Base-by-base conservation (phyloP, 2,888 invertebrate genomes). In the Choristoneura rosaceana region DNA sequence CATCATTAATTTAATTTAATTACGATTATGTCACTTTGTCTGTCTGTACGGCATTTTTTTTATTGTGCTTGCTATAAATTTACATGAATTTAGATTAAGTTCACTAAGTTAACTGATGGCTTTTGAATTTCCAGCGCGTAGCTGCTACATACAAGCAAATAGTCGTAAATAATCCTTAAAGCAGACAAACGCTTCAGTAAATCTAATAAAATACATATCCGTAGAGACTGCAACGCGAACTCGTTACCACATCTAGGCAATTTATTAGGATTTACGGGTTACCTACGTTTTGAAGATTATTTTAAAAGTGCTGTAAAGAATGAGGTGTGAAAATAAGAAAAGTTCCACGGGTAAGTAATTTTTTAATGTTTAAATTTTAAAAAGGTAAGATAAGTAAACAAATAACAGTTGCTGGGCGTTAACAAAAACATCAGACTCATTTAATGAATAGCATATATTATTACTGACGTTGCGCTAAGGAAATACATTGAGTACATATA, bases 181-280 rank as follows among this genome's bases (percentile, higher is more conserved):
- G 77, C 80, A 78, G 81, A 79, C 79, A 78, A 85, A 85, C 81
- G 81, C 83, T 88, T 84, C 80, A 80, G 80, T 79, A 80, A 85
- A 83, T 81, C 83, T 86, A 85, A 87, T 86, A 88, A 87, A 85
- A 85, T 84, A 85, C 82, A 83, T 82, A 84, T 84, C 84, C 84
- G 81, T 78, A 76, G 84, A 84, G 84, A 87, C 81, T 86, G 86
- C 85, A 84, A 76, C 78, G 78, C 80, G 76, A 76, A 77, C 81
- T 86, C 82, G 84, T 86, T 84, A 84, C 85, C 87, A 84, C 87
- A 87, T 85, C 84, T 82, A 84, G 84, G 87, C 84, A 85, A 87
- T 88, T 87, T 87, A 87, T 87, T 83, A 84, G 82, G 82, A 87
- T 87, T 86, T 86, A 85, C 85, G 83, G 81, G 77, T 77, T 78